Conservation (phyloP, 2,797 vertebrate genomes). For the Tarsius wallacei region DNA sequence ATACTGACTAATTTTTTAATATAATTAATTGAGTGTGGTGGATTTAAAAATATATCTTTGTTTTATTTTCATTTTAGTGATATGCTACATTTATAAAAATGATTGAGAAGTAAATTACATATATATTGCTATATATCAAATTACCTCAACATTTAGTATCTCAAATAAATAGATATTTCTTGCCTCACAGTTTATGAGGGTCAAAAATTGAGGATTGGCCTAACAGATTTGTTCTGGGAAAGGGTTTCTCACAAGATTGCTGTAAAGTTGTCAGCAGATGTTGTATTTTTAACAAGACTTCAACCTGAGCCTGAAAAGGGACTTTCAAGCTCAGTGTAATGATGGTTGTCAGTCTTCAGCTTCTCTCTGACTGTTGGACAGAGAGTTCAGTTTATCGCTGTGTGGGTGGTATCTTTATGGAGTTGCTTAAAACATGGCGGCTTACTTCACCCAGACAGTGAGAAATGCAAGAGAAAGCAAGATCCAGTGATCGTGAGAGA, state of each 20-base stretch:
- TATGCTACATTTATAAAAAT: background rate
- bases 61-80: background rate
- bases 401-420: background rate
- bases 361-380: background rate
- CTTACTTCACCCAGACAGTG: background rate
- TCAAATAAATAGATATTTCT: background rate
- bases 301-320: background rate
- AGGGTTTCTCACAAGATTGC: accelerated
- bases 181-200: background rate
- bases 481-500: background rate
- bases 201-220: background rate
- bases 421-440: background rate
- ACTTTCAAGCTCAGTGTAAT: background rate
- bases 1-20: background rate
- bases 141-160: background rate
- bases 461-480: background rate
- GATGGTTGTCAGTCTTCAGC: background rate
- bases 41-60: background rate
- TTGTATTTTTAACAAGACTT: background rate
- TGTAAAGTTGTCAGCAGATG: background rate
- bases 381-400: background rate
- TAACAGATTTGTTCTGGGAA: background rate
- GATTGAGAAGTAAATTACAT: background rate
- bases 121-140: background rate
- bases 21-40: background rate